A percentile compares a stretch with the other conserved stretches of the same genome.
phyloP scores from a whole-genome alignment of 2,888 invertebrate species.

The Ormyrus rosae region DNA sequence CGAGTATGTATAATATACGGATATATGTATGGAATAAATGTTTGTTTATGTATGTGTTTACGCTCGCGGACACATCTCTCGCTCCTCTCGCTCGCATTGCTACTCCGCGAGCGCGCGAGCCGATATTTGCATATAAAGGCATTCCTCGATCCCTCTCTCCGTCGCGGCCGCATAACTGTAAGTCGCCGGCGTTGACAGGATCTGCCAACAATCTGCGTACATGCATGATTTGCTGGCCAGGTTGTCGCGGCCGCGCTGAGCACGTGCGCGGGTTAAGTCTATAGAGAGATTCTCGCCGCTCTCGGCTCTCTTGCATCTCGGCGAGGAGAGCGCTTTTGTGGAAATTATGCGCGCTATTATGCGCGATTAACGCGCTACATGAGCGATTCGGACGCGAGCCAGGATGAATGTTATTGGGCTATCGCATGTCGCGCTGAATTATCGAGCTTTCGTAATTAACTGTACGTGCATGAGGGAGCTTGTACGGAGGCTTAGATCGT shows the following conservation, averaged over 20 bases:
- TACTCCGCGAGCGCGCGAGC: slow-evolving; percentile 54
- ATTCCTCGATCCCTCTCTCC: slow-evolving; percentile 69
- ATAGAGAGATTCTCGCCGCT: slow-evolving; percentile 37
- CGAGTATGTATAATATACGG: slow-evolving; percentile 31
- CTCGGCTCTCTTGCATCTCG: not conserved
- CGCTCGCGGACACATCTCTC: slow-evolving; percentile 47
- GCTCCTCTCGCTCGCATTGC: slow-evolving; percentile 53
- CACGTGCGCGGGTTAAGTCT: slow-evolving; percentile 41
- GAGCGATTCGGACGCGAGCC: slow-evolving; percentile 31
- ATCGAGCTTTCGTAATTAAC: slow-evolving; percentile 47
- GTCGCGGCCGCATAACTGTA: slow-evolving; percentile 73
- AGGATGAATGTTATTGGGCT: slow-evolving; percentile 48
- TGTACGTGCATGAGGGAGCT: slow-evolving; percentile 2
- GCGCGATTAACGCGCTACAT: slow-evolving; percentile 53
- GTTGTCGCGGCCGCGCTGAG: not conserved
- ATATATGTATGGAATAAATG: slow-evolving; percentile 55
- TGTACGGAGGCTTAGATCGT: slow-evolving; percentile 23
- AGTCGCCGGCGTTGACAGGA: slow-evolving; percentile 72
- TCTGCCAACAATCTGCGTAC: slow-evolving; percentile 74
- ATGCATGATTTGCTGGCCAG: slow-evolving; percentile 71
- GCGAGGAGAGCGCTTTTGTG: slow-evolving; percentile 31
- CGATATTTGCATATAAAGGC: slow-evolving; percentile 75
- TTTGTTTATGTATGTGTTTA: slow-evolving; percentile 56
- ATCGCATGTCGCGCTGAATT: slow-evolving; percentile 47
- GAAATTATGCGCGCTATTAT: slow-evolving; percentile 54